Evolutionary conservation across 64 coral and sea anemone species (phyloP).

Genomic region (Montipora foliosa): DNA sequence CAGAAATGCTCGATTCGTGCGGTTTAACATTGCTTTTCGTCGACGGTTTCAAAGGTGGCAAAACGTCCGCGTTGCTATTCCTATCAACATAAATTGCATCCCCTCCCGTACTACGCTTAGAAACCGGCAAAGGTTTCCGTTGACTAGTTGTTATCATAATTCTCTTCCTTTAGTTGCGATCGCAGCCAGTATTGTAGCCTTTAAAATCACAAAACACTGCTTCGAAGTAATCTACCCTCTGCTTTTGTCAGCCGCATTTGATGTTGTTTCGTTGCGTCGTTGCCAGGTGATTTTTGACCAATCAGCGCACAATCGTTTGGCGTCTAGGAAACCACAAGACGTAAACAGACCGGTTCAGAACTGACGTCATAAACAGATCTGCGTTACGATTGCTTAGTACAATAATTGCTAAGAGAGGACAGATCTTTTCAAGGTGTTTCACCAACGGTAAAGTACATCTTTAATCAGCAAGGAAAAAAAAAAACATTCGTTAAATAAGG

Average conservation of each 20-base stretch:
- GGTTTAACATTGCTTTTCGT: conserved; percentile 87
- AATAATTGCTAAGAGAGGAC: neutral
- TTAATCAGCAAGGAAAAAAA: too few species aligned
- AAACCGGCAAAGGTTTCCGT: conserved; percentile 93
- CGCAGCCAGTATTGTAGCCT: conserved; percentile 56
- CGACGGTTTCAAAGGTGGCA: conserved; percentile 95
- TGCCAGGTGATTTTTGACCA: conserved; percentile 95
- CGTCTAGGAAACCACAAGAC: conserved; percentile 94
- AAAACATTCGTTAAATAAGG: too few species aligned
- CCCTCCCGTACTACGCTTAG: conserved; percentile 81
- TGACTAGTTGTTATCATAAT: conserved; percentile 92
- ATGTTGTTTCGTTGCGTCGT: conserved; percentile 91
- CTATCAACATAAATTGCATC: conserved; percentile 94
- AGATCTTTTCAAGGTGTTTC: neutral
- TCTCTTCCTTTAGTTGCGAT: conserved; percentile 48
- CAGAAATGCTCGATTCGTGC: conserved; percentile 54
- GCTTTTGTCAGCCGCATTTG: conserved; percentile 98
- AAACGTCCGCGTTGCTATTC: conserved; percentile 84
- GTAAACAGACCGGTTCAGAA: conserved; percentile 81
- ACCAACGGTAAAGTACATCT: too few species aligned
- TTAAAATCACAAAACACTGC: conserved; percentile 49
- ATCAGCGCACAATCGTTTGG: conserved; percentile 79
- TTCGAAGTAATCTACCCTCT: conserved; percentile 19
- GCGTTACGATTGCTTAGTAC: neutral
- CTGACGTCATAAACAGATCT: conserved; percentile 45